Evolutionary conservation across 2,888 invertebrate genomes (phyloP).

Genomic region (Drosophila yooni): DNA sequence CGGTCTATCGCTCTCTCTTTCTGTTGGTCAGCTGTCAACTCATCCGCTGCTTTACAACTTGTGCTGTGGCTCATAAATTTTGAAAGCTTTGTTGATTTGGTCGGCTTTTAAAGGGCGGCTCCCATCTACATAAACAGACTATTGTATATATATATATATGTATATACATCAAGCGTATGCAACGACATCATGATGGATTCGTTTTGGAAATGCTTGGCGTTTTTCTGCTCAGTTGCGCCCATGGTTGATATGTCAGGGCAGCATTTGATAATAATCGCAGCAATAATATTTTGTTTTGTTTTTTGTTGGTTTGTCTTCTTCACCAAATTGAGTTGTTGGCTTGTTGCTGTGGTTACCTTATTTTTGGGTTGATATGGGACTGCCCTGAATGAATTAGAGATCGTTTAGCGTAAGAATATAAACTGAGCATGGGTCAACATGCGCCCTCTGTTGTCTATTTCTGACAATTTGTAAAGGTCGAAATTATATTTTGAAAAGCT

Average conservation of each 20-base stretch:
- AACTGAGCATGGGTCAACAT: not conserved
- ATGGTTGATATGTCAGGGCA: constrained; percentile 50
- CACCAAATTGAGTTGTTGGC: constrained; percentile 61
- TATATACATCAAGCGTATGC: constrained; percentile 32
- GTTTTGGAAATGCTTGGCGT: constrained; percentile 72
- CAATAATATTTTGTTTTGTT: constrained; percentile 24
- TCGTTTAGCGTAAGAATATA: constrained; percentile 29
- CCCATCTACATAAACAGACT: constrained; percentile 4
- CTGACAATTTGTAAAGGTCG: not conserved
- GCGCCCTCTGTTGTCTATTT: not conserved
- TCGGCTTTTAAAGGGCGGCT: constrained; percentile 56
- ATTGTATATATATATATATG: not conserved
- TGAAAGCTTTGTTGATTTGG: constrained; percentile 58
- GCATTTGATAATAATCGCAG: constrained; percentile 65
- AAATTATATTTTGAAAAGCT: not conserved
- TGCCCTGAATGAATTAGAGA: constrained; percentile 35
- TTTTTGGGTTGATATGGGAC: constrained; percentile 30
- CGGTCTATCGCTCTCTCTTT: not conserved
- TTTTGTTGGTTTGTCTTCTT: not conserved
- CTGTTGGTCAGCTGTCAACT: constrained; percentile 63
- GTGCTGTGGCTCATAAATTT: constrained; percentile 65
- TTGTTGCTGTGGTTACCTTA: constrained; percentile 21
- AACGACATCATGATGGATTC: constrained; percentile 71
- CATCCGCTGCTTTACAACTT: constrained; percentile 74
- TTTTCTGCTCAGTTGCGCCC: constrained; percentile 70